These are phyloP conservation scores for Brachyhypopomus occidentalis DNA, from an alignment of 2,113 vertebrate genomes.

Conservation along the genomic window DNA sequence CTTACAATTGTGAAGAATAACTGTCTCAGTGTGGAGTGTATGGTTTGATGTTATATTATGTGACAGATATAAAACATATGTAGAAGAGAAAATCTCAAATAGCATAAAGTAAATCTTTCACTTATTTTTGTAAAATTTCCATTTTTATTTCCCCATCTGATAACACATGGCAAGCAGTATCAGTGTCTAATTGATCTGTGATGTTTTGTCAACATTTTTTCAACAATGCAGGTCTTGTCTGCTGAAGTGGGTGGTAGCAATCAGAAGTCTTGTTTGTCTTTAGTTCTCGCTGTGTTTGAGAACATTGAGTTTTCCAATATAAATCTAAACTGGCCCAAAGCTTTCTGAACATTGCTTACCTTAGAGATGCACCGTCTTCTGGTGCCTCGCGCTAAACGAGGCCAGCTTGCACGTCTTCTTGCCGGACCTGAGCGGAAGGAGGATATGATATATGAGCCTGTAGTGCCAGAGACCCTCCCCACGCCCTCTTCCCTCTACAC, in stretches of 20 bases:
- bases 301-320: conserved; percentile 10
- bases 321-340: conserved; percentile 22
- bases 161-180: no score
- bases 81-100: no score
- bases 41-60: not conserved
- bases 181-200: not conserved
- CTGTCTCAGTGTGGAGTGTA: conserved; percentile 2
- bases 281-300: conserved; percentile 1
- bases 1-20: conserved; percentile 16
- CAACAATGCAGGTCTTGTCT: not conserved
- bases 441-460: conserved; percentile 26
- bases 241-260: not conserved
- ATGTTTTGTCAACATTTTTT: not conserved
- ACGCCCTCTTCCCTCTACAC: conserved; percentile 73
- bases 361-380: conserved; percentile 40
- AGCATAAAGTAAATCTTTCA: not conserved
- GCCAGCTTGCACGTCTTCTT: conserved; percentile 18
- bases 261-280: not conserved
- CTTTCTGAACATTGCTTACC: conserved; percentile 18
- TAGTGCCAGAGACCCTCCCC: conserved; percentile 55
- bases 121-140: no score
- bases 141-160: no score
- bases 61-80: not conserved
- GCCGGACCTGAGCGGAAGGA: conserved; percentile 10
- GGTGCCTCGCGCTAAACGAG: conserved; percentile 15